These are phyloP conservation scores for Lanius ludovicianus DNA, from an alignment of 2,113 vertebrate species.

Conservation along the genomic window DNA sequence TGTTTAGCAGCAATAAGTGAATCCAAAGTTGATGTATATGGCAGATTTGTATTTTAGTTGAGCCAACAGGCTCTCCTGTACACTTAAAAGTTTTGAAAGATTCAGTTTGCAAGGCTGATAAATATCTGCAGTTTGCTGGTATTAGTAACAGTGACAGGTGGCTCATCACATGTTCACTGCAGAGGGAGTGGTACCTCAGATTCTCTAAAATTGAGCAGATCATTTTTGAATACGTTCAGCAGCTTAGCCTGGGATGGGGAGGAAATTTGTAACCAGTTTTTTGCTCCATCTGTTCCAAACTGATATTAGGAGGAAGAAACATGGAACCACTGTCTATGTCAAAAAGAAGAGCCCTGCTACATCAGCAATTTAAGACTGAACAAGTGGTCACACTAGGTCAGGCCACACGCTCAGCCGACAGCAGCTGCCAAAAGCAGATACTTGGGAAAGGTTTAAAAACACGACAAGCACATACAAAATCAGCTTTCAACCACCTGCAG, in stretches of 20 bases:
- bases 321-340: neutral
- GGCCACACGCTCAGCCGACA: neutral
- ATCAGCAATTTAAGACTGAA: neutral
- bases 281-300: neutral
- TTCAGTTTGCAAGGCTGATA: neutral
- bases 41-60: neutral
- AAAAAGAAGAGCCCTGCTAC: neutral
- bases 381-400: neutral
- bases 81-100: neutral
- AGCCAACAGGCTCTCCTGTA: neutral
- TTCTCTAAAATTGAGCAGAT: neutral
- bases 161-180: neutral
- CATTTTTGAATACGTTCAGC: neutral
- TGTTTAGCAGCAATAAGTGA: neutral
- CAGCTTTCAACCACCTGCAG: neutral
- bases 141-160: neutral
- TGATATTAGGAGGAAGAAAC: neutral
- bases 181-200: neutral
- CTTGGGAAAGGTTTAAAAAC: neutral
- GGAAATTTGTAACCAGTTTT: neutral
- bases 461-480: neutral
- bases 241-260: neutral
- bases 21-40: neutral
- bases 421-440: neutral
- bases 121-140: neutral